Percentiles rank a stretch among this genome's conserved stretches.
Evolutionary conservation across 2,797 vertebrate genomes (phyloP).

Genomic region (Spheniscus humboldti): DNA sequence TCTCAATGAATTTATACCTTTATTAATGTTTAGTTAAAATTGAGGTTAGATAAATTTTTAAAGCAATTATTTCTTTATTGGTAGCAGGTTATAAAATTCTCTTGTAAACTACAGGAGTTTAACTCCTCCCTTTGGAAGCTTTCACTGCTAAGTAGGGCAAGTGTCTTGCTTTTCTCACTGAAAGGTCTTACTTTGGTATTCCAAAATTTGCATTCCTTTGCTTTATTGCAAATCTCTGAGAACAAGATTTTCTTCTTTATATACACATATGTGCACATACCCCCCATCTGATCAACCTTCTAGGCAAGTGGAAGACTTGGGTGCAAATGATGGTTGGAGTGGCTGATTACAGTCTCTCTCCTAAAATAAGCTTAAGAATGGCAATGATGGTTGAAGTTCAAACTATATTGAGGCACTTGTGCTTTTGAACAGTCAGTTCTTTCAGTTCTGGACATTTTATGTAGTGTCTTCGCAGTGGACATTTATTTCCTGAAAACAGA

Average conservation of each 20-base stretch:
- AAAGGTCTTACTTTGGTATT: neutral
- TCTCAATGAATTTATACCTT: neutral
- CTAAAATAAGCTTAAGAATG: neutral
- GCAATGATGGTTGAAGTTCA: neutral
- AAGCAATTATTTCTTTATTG: neutral
- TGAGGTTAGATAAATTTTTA: neutral
- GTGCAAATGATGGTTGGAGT: neutral
- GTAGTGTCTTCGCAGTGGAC: neutral
- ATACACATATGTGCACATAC: fast-evolving
- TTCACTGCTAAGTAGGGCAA: neutral
- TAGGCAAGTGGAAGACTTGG: neutral
- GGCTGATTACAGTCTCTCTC: neutral
- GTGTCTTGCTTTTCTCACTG: neutral
- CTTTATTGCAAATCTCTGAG: neutral
- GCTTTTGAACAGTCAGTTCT: neutral
- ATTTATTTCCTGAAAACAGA: neutral
- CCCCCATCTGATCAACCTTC: neutral
- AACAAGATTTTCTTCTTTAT: neutral
- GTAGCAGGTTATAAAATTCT: neutral
- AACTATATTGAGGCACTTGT: neutral
- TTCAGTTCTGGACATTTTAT: neutral
- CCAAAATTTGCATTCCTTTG: neutral
- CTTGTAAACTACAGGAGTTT: neutral
- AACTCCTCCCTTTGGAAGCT: neutral
- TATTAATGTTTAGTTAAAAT: neutral